Evolutionary conservation across 2,888 invertebrate species (phyloP).

Genomic region (Amiota minor): DNA sequence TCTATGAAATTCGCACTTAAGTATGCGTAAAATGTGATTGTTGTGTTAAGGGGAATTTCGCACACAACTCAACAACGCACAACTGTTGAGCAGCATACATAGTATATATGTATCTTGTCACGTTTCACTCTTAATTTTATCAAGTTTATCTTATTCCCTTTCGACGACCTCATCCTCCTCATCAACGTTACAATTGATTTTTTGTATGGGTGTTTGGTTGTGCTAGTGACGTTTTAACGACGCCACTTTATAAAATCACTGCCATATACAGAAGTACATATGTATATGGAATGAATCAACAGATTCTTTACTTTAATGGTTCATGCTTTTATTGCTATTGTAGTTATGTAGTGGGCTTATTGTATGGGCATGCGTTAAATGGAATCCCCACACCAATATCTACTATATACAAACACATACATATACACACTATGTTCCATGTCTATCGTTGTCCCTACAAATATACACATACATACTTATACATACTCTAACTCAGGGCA

Average conservation of each 20-base stretch:
- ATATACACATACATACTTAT: no score
- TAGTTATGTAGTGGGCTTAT: neutral
- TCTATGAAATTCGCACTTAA: no score
- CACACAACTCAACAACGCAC: slow-evolving; percentile 61
- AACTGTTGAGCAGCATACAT: neutral
- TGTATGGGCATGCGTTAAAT: slow-evolving; percentile 20
- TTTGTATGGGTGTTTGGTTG: slow-evolving; percentile 29
- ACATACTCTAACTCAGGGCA: no score
- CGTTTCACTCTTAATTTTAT: no score
- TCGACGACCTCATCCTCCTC: no score
- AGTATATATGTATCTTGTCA: no score
- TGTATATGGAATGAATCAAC: slow-evolving; percentile 55
- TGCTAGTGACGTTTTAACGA: slow-evolving; percentile 62
- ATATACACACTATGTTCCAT: neutral
- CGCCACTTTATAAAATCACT: slow-evolving; percentile 69
- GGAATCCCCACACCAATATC: slow-evolving; percentile 14
- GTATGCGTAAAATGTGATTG: slow-evolving; percentile 24
- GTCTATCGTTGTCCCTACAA: no score
- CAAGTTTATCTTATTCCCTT: no score
- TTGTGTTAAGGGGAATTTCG: slow-evolving; percentile 31
- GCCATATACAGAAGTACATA: slow-evolving; percentile 34
- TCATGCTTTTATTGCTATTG: neutral
- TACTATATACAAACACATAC: neutral
- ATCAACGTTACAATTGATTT: neutral
- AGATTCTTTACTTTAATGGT: slow-evolving; percentile 50